These are phyloP conservation scores for Tipula unca DNA, from an alignment of 2,888 invertebrate genomes.

Conservation along the genomic window DNA sequence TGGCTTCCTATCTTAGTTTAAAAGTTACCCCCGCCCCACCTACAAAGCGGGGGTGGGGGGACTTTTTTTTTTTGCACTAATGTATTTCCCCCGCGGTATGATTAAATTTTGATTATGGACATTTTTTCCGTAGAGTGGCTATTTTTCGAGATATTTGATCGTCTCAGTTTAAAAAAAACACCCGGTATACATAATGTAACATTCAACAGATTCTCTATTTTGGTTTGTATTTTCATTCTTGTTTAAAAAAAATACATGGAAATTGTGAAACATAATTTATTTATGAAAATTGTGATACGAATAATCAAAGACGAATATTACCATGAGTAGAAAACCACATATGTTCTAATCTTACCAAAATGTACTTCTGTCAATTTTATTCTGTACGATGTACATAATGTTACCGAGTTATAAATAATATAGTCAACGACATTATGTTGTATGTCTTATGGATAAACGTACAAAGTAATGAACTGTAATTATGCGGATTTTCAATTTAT, in stretches of 20 bases:
- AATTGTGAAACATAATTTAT: constrained; percentile 8
- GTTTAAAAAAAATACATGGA: not conserved
- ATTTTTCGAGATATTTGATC: no score
- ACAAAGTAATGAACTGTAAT: not conserved
- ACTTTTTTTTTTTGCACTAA: no score
- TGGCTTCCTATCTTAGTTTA: no score
- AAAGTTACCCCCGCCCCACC: no score
- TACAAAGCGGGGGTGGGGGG: no score
- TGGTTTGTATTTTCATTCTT: not conserved
- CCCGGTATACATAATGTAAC: no score
- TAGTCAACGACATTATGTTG: not conserved
- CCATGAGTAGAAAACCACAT: not conserved
- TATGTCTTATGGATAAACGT: not conserved
- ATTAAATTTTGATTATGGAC: no score
- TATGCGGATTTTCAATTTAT: not conserved
- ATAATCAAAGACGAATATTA: constrained; percentile 8
- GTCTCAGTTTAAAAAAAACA: no score
- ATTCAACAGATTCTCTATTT: not conserved
- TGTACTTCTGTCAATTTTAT: not conserved
- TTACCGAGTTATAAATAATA: constrained; percentile 14
- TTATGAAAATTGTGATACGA: not conserved
- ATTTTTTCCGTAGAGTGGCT: no score
- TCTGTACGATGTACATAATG: not conserved
- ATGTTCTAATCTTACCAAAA: constrained; percentile 14
- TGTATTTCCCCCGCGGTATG: no score